Percentiles rank a stretch among this genome's conserved stretches.
Evolutionary conservation across 30 jellyfish, hydroid and myxozoan genomes (phyloP).

Genomic region (Catostylus mosaicus): DNA sequence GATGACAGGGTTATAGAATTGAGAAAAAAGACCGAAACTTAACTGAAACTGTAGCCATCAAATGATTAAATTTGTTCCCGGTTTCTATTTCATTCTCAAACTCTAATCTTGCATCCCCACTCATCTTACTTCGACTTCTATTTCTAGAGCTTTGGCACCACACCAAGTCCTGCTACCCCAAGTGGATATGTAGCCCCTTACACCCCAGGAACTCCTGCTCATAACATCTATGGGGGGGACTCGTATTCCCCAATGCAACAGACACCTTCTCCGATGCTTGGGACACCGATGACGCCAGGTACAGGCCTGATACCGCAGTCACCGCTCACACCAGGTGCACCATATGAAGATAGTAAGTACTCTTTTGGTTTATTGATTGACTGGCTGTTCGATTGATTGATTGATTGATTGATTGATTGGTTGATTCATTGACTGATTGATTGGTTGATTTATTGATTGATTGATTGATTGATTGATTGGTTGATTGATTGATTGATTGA

Average conservation of each 20-base stretch:
- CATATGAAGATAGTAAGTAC: slow-evolving; percentile 82
- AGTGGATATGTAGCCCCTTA: slow-evolving; percentile 94
- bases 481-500: no score
- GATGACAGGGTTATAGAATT: no score
- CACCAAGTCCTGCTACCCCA: slow-evolving; percentile 99
- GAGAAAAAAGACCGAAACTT: no score
- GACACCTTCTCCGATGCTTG: slow-evolving; percentile 97
- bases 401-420: no score
- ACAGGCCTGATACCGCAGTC: slow-evolving; percentile 97
- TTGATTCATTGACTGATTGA: no score
- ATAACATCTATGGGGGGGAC: slow-evolving; percentile 91
- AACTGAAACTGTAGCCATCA: no score
- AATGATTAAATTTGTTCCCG: no score
- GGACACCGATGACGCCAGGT: slow-evolving; percentile 99
- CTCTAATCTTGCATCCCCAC: no score
- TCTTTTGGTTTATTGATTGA: background rate
- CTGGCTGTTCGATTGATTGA: background rate
- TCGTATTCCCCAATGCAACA: slow-evolving; percentile 92
- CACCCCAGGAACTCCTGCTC: slow-evolving; percentile 99
- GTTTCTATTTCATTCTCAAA: no score
- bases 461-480: no score
- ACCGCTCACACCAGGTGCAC: slow-evolving; percentile 91
- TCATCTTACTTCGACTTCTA: background rate
- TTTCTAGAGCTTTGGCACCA: slow-evolving; percentile 88
- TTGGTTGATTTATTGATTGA: no score